These are phyloP conservation scores for Leptinotarsa tumamoca DNA, from an alignment of 2,888 invertebrate species.

Conservation along the genomic window DNA sequence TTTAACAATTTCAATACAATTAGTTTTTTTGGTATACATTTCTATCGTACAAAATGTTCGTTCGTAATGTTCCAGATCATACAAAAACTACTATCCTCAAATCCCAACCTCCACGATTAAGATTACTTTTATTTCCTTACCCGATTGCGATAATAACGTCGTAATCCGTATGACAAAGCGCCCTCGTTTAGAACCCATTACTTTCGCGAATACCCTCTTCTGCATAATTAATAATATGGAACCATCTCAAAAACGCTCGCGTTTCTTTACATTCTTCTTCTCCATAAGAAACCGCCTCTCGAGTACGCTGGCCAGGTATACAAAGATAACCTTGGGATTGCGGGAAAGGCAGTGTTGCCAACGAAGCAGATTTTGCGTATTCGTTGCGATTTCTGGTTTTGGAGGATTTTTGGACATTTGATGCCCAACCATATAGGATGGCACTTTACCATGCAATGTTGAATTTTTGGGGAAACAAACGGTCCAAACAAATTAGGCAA, in stretches of 20 bases:
- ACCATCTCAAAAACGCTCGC: constrained; percentile 40
- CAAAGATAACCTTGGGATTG: constrained; percentile 60
- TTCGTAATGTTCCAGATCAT: background rate
- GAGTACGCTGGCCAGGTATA: constrained; percentile 62
- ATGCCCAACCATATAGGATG: too few relatives aligned
- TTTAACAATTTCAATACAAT: too few relatives aligned
- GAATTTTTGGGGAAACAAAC: too few relatives aligned
- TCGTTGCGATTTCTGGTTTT: too few relatives aligned
- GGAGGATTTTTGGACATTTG: too few relatives aligned
- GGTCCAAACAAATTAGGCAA: too few relatives aligned
- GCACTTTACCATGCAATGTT: too few relatives aligned
- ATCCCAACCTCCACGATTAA: background rate
- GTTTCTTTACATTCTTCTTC: constrained; percentile 42
- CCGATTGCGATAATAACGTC: constrained; percentile 30
- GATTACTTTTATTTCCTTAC: background rate
- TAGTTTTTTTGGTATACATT: too few relatives aligned
- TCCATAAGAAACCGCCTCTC: constrained; percentile 24
- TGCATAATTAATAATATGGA: constrained; percentile 48
- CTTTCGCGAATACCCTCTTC: constrained; percentile 40
- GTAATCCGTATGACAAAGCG: constrained; percentile 35
- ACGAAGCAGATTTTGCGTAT: too few relatives aligned
- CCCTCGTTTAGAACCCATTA: constrained; percentile 38
- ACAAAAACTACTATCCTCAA: background rate
- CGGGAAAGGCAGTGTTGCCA: constrained; percentile 52
- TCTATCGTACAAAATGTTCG: background rate